Base-by-base conservation (phyloP, 2,888 invertebrate genomes). In the Asteroscopus sphinx region DNA sequence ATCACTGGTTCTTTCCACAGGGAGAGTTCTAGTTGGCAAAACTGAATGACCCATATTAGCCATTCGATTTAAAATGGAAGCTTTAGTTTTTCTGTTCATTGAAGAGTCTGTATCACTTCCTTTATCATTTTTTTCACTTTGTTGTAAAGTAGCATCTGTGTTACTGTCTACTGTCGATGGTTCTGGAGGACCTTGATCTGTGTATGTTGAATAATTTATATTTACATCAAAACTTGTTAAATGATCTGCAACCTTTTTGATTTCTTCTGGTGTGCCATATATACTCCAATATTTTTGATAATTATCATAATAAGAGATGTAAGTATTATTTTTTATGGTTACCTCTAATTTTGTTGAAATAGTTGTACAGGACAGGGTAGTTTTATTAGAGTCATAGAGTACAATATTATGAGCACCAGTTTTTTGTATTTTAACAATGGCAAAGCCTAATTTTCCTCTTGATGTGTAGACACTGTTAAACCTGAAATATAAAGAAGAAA, bases 31-130 rank as follows among this genome's bases (percentile, higher is more conserved):
- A 41, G 81, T 60, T 35, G 93, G 93, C 51, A 93, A 77, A 26
- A 93, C 90, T 57, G 93, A 91, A 28, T 92, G 92, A 3, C 93
- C 93, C 89, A 93, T 89, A 59, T 68, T 88, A 39, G 93, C 91
- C 90, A 93, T 93, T 77, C 93, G 83, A 72, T 83, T 90, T 42
- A 93, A 66, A 64, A 93, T 87, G 1, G 91, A 88, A 55, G 83
- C 81, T 76, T 91, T 93, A n/a, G 87, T 90, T 83, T 82, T 88
- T 70, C 60, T 87, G 44, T 87, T 88, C 21, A 84, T 49, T 42
- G 86, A 83, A 39, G 87, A 88, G 68, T 92, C 92, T 58, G 90
- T 92, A 59, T 92, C 91, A 86, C 88, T 91, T 76, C 81, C 89
- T 64, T 74, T 79, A 52, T 82, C 79, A 48, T 73, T 68, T 37